These are phyloP conservation scores for Nysson spinosus DNA, from an alignment of 2,888 invertebrate species.

Conservation along the genomic window DNA sequence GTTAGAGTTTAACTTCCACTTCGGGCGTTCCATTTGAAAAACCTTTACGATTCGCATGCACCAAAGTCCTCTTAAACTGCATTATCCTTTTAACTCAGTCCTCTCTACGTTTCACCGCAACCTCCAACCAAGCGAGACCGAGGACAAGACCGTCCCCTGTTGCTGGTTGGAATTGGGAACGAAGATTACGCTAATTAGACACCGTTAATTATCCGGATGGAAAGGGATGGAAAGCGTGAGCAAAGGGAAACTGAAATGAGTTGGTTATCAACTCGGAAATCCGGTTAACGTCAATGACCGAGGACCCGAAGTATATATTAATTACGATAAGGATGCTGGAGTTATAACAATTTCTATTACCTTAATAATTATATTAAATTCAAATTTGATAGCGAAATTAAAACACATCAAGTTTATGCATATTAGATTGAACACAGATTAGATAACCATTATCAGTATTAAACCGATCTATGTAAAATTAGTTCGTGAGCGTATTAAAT, in stretches of 20 bases:
- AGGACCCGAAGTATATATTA: not conserved
- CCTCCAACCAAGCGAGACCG: conserved; percentile 9
- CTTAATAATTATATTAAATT: too few species aligned
- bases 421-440: too few species aligned
- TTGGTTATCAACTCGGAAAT: conserved; percentile 5
- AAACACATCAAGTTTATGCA: too few species aligned
- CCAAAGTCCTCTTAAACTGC: conserved; percentile 21
- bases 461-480: too few species aligned
- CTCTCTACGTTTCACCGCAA: conserved; percentile 12
- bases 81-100: conserved; percentile 26
- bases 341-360: too few species aligned
- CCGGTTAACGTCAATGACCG: not conserved
- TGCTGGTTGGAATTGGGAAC: conserved; percentile 39
- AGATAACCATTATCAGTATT: too few species aligned
- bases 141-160: conserved; percentile 19
- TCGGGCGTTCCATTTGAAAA: conserved; percentile 16
- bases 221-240: too few species aligned
- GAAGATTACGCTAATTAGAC: conserved; percentile 57
- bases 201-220: conserved; percentile 48
- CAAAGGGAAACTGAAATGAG: conserved; percentile 29
- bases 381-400: too few species aligned
- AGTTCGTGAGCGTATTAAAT: too few species aligned
- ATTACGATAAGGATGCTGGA: too few species aligned
- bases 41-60: conserved; percentile 21
- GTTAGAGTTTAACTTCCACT: conserved; percentile 15